Base-by-base conservation (phyloP, 2,113 vertebrate genomes). In the Syrrhaptes paradoxus region DNA sequence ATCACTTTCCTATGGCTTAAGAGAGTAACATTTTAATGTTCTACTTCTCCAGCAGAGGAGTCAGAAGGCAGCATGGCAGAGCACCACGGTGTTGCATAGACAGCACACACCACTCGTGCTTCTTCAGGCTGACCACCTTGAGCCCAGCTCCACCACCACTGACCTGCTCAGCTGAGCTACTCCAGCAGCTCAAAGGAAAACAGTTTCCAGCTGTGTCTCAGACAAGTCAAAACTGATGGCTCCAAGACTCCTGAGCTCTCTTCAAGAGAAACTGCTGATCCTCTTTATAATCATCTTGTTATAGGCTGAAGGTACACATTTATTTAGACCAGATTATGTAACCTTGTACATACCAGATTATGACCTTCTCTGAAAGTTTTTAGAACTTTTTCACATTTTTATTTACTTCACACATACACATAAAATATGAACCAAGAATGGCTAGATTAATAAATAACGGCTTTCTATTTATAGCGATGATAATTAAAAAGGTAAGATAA, bases 71-170 rank as follows among this genome's bases (percentile, higher is more conserved):
- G 32, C 17, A n/a, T 1, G 16, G 29, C 7, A 41, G 62, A 63
- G 61, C 59, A 58, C 36, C 34, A 59, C 7, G 17, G 9, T 71
- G 28, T 14, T 17, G 11, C 2, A n/a, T 1, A 2, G 21, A 32
- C 6, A 25, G 62, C 48, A 78, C 2, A 2, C 7, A 26, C 4
- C 0, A 4, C 16, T 36, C 2, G 1, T 36, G 86, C 8, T 41
- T 34, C 63, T 82, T 63, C 32, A 38, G 19, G 29, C 11, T 54
- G 25, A 24, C 55, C 29, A 68, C 41, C 18, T 6, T 9, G 2
- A 32, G 18, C 4, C 11, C 49, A 58, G 25, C 20, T 70, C 57
- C 25, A 9, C 31, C 1, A 1, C 61, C 46, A 49, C 25, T 8
- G 9, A 58, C 14, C 26, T 67, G 19, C 48, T 92, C 79, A 89